Conservation (phyloP, 1,140 invertebrate species). For the Homarus americanus region DNA sequence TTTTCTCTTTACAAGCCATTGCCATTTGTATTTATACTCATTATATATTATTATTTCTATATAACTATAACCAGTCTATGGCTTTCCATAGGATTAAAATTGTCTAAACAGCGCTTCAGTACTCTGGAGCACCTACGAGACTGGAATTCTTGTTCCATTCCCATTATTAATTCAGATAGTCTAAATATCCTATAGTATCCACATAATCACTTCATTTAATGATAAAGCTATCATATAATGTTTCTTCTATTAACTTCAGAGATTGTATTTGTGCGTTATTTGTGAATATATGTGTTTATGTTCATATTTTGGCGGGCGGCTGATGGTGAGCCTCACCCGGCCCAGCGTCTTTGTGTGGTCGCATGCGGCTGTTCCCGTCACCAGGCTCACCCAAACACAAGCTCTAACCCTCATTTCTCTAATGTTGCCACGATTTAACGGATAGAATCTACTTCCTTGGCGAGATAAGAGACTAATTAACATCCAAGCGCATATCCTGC, state of each 20-base stretch:
- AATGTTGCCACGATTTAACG: too few relatives aligned
- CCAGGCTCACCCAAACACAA: constrained; percentile 44
- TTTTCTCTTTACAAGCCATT: too few relatives aligned
- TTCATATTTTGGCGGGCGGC: constrained; percentile 57
- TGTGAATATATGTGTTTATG: neutral
- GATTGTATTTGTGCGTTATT: neutral
- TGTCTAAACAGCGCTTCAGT: neutral
- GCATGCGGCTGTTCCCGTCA: constrained; percentile 56
- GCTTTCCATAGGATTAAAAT: neutral
- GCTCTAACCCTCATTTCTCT: neutral
- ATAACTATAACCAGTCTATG: too few relatives aligned
- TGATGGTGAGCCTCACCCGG: constrained; percentile 33
- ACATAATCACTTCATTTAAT: too few relatives aligned
- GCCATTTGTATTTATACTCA: too few relatives aligned
- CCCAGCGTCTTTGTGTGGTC: constrained; percentile 60
- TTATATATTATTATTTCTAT: too few relatives aligned
- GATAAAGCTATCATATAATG: too few relatives aligned
- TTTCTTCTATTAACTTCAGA: too few relatives aligned
- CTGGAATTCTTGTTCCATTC: neutral
- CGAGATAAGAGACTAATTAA: too few relatives aligned
- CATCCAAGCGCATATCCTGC: too few relatives aligned
- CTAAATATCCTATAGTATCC: too few relatives aligned
- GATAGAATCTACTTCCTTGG: neutral
- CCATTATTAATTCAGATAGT: neutral
- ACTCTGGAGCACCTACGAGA: too few relatives aligned